Evolutionary conservation across 2,888 invertebrate genomes (phyloP), one percentile per base, ranked within the genome.

Genomic region (Cepaea hortensis): DNA sequence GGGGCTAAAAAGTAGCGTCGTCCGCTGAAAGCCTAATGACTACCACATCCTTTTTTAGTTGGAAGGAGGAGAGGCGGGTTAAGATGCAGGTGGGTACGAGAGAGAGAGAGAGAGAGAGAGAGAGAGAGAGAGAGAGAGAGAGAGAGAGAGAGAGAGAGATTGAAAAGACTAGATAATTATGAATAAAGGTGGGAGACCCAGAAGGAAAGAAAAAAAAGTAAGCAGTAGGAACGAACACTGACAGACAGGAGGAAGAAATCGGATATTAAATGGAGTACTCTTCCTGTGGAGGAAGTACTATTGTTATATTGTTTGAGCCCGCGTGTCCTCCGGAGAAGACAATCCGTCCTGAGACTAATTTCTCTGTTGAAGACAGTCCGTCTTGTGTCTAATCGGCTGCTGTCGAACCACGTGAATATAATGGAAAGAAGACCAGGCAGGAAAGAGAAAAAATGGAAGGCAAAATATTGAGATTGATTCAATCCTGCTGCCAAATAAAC

Each of bases 401-500:
- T 77, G 77, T 77, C 77, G 55, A 61, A 23, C 61, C 55, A 23
- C n/a, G 61, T 61, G 77, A 18, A 61, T n/a, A 61, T 61, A 11
- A 23, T n/a, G 61, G 61, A 55, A 61, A 76, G n/a, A 6, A 9
- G n/a, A 23, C 77, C 13, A 11, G 5, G 61, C 5, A 6, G 61
- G 61, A 75, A n/a, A 73, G 5, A 75, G 13, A 48, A 75, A 46
- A 77, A 18, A 6, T 15, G 18, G 5, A 18, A 5, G 75, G 48
- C n/a, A 11, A 77, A 77, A 77, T 61, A 77, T 61, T 77, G 77
- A 77, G 77, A 77, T 77, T 77, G 55, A 77, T 77, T 61, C 61
- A 77, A 61, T 77, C n/a, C 50, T 50, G 3, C n/a, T 18, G n/a
- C 55, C 61, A 23, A 77, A 77, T 55, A 77, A 61, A 61, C 9